Conservation (phyloP, 1,140 invertebrate species). For the Whitmania pigra region DNA sequence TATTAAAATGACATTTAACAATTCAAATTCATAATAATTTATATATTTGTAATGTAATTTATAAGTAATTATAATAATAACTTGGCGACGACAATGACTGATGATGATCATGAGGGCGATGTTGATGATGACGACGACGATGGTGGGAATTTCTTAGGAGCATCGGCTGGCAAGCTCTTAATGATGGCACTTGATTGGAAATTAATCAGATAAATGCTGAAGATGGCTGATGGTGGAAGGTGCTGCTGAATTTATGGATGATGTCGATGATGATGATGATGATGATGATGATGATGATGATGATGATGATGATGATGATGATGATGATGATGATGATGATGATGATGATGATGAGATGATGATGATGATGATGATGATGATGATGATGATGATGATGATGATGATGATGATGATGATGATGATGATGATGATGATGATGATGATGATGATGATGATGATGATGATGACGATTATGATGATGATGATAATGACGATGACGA, state of each 20-base stretch:
- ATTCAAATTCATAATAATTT: too few relatives aligned
- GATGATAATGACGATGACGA: neutral
- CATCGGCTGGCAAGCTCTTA: neutral
- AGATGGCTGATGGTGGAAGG: too few relatives aligned
- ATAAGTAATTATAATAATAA: too few relatives aligned
- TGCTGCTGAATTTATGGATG: neutral
- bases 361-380: slow-evolving; percentile 6
- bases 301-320: neutral
- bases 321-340: neutral
- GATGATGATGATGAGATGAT: neutral
- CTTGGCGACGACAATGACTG: too few relatives aligned
- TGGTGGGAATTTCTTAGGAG: neutral
- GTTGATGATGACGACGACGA: neutral
- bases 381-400: neutral
- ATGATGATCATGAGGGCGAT: neutral
- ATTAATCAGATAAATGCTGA: too few relatives aligned
- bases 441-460: neutral
- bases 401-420: slow-evolving; percentile 4
- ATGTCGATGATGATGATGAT: neutral
- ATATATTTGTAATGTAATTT: too few relatives aligned
- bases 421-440: neutral
- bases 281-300: neutral
- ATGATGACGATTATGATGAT: neutral
- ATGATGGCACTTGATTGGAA: too few relatives aligned
- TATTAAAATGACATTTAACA: too few relatives aligned